A percentile compares a stretch with the other conserved stretches of the same genome.
Conservation (phyloP, 2,113 vertebrate genomes). For the Eulacestoma nigropectus region DNA sequence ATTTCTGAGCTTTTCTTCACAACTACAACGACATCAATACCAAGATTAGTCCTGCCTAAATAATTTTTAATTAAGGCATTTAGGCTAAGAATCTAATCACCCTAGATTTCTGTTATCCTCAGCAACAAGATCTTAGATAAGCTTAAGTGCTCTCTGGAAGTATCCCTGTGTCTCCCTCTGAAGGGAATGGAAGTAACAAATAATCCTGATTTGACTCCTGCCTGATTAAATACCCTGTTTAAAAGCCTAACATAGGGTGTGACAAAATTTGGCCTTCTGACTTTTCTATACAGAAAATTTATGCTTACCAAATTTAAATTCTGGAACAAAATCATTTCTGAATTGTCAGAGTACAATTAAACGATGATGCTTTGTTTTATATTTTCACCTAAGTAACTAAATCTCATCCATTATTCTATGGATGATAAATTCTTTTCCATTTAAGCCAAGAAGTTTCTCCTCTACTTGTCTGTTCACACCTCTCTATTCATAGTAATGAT, state of each 20-base stretch:
- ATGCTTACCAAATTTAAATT: neutral
- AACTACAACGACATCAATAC: neutral
- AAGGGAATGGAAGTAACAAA: neutral
- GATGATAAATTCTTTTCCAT: neutral
- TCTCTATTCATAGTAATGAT: neutral
- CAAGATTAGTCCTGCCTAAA: neutral
- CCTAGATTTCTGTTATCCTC: neutral
- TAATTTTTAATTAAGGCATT: neutral
- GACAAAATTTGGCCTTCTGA: neutral
- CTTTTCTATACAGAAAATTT: neutral
- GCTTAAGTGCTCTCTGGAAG: neutral
- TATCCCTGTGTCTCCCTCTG: neutral
- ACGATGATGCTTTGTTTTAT: neutral
- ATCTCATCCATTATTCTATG: neutral
- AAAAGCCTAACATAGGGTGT: neutral
- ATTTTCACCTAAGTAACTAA: neutral
- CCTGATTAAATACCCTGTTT: neutral
- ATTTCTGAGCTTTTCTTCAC: neutral
- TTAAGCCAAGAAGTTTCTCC: neutral
- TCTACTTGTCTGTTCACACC: neutral
- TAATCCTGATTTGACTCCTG: neutral
- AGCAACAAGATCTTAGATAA: neutral
- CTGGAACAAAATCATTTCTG: neutral
- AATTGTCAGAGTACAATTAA: neutral
- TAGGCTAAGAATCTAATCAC: neutral